Evolutionary conservation across 2,888 invertebrate genomes (phyloP), one percentile per base, ranked within the genome.

Genomic region (Macroteleia sp.): DNA sequence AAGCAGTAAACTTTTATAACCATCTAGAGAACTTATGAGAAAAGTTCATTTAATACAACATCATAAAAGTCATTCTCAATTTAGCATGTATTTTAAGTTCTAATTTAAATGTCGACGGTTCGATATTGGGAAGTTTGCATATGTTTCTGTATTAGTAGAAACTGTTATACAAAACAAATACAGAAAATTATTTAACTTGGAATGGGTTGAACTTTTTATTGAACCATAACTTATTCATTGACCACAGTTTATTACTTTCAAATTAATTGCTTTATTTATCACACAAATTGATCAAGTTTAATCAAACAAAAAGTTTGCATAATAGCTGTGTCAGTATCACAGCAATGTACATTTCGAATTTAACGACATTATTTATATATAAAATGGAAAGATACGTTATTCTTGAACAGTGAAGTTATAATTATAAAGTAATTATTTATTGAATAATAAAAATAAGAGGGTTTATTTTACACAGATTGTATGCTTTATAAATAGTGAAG

Each of bases 61-160:
- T 67, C 67, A 57, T 69, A 57, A 61, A 70, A 70, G 61, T 69
- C 59, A 28, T 70, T 59, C 50, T 50, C 41, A 52, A 69, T 57
- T 69, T 69, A 69, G 39, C 48, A 22, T 30, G 56, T 42, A 54
- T 70, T 52, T 54, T 52, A 73, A 73, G 56, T 62, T 73, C 17
- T 41, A 48, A 46, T 56, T 56, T 73, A 64, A 46, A 20, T 50
- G n/a, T 39, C 22, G 4, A 44, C 30, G 46, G 56, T 28, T 46
- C 48, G 22, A 62, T 64, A 59, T 70, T 22, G 34, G 10, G 10
- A 42, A 59, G 32, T 42, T 52, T n/a, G n/a, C n/a, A n/a, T 14
- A 56, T 25, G 39, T 36, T 30, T 32, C 42, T 50, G 39, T 56
- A 64, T 64, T 56, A 64, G 57, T 73, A 56, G 71, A 73, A 62